A percentile compares a stretch with the other conserved stretches of the same genome.
Conservation (phyloP, 2,888 invertebrate genomes). For the Arge pagana region DNA sequence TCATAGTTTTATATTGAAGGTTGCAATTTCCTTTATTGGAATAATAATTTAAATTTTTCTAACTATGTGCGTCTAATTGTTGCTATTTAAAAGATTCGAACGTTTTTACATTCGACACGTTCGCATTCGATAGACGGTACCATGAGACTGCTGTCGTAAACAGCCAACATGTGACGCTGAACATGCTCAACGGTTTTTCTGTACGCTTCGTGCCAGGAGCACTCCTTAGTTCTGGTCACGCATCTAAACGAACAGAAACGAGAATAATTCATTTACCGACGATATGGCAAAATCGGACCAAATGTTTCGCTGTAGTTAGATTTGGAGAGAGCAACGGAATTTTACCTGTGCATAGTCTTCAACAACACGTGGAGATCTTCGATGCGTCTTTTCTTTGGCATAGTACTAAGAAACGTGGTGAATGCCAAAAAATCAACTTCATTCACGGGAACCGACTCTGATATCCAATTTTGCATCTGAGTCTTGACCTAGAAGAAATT, state of each 20-base stretch:
- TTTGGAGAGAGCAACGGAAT: neutral
- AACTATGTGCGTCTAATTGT: neutral
- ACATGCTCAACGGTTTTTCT: constrained; percentile 66
- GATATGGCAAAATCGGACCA: constrained; percentile 1
- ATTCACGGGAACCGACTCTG: constrained; percentile 44
- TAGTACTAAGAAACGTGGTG: constrained; percentile 52
- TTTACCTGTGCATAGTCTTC: constrained; percentile 53
- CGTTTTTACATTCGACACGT: constrained; percentile 40
- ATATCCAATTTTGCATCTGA: constrained; percentile 53
- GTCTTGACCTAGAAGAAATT: constrained; percentile 45
- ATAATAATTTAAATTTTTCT: neutral
- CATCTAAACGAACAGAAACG: constrained; percentile 58
- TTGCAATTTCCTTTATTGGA: neutral
- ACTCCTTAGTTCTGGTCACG: constrained; percentile 60
- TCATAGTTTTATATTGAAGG: constrained; percentile 8
- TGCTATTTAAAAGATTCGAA: neutral
- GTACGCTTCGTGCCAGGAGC: constrained; percentile 72
- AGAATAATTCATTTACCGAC: constrained; percentile 35
- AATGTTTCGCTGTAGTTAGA: neutral
- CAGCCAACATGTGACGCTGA: constrained; percentile 70
- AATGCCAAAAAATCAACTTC: constrained; percentile 53
- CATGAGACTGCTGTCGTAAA: constrained; percentile 59
- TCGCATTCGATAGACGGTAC: constrained; percentile 51
- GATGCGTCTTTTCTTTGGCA: constrained; percentile 50
- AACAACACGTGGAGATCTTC: constrained; percentile 51